phyloP scores from a whole-genome alignment of 2,797 vertebrate genomes.

The Sebastes itinus region DNA sequence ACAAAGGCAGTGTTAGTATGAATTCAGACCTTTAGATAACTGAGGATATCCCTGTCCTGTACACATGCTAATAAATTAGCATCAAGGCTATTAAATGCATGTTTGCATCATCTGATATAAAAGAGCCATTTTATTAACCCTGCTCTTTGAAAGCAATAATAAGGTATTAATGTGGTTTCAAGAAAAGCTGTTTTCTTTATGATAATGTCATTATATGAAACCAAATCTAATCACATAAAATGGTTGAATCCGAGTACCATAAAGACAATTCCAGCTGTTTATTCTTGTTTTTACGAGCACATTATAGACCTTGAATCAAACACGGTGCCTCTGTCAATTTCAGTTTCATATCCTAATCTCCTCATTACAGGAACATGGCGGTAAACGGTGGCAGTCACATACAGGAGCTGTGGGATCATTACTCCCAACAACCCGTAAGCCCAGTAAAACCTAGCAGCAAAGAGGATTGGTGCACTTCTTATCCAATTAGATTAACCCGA shows the following conservation, averaged over 20 bases:
- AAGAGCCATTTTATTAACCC: background rate
- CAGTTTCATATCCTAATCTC: background rate
- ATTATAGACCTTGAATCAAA: background rate
- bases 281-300: background rate
- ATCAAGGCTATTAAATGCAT: background rate
- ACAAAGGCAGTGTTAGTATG: too few species aligned
- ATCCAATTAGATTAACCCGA: conserved; percentile 69
- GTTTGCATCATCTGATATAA: background rate
- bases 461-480: conserved; percentile 61
- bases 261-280: background rate
- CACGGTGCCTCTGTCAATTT: background rate
- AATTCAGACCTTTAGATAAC: background rate
- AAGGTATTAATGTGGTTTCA: background rate
- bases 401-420: conserved; percentile 29
- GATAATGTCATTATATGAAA: too few species aligned
- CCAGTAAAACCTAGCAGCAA: conserved; percentile 46
- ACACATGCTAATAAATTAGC: background rate
- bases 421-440: conserved; percentile 35
- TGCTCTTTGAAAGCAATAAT: background rate
- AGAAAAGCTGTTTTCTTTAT: background rate
- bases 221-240: background rate
- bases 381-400: background rate
- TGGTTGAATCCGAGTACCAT: background rate
- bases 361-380: background rate
- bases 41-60: background rate